Evolutionary conservation across 2,797 vertebrate genomes (phyloP), one percentile per base, ranked within the genome.

Genomic region (Oryzias sinensis): DNA sequence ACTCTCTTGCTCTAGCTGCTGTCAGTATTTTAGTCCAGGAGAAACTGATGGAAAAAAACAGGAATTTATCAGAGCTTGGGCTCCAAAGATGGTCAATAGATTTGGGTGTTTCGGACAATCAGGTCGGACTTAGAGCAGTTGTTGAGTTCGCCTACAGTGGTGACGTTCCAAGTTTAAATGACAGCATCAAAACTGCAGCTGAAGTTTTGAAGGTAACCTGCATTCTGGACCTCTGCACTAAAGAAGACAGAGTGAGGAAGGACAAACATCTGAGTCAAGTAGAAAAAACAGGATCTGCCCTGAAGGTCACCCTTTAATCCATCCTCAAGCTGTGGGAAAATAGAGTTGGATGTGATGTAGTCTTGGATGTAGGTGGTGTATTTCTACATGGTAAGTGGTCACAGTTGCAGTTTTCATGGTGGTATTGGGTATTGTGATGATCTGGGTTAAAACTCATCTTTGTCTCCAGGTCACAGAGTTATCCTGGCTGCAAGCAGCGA

Each of bases 401-500:
- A 46, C 11, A 33, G 22, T 25, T 25, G 14, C 18, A 4, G 5
- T 5, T 16, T 24, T 4, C 22, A 15, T 53, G 40, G 0, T 44
- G 4, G n/a, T 24, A 14, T 3, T 51, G 42, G 14, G 43, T 2
- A 16, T 49, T 18, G 46, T 16, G 1, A 51, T 49, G 14, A 8
- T 25, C 2, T 49, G 47, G 43, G 11, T 54, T 18, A 33, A 1
- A 59, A 8, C 11, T 51, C 17, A 43, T 57, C 13, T 47, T 46
- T 59, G 13, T 62, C 22, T 56, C 14, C 71, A 96, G 94, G 89
- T 65, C 94, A 96, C 79, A 91, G 89, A 68, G 86, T 89, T 24
- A 75, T 94, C 41, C 82, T 95, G 76, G 91, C 92, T 2, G 93
- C 92, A 7, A 91, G 90, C 84, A 94, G 92, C 13, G 91, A 93